Conservation (phyloP, 64 coral and sea anemone species). For the Stylophora pistillata region DNA sequence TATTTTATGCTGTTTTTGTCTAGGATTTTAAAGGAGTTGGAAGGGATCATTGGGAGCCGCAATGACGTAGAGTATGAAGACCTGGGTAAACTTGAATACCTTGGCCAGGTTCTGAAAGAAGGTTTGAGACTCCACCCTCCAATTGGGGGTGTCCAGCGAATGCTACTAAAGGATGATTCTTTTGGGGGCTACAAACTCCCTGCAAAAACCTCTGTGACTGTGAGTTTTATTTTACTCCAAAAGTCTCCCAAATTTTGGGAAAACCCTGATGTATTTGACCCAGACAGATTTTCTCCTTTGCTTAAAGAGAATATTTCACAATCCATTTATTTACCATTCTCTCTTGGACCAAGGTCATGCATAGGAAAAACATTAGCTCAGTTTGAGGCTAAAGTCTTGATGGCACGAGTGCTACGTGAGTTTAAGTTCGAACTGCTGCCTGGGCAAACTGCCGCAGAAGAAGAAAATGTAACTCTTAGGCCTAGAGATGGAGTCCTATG, state of each 20-base stretch:
- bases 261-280: conserved; percentile 17
- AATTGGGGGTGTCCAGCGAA: not conserved
- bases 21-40: conserved; percentile 68
- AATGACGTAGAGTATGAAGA: conserved; percentile 57
- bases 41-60: conserved; percentile 35
- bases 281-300: conserved; percentile 16
- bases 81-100: conserved; percentile 73
- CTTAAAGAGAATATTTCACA: conserved; percentile 11
- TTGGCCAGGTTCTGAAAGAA: conserved; percentile 76
- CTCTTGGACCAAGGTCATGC: conserved; percentile 57
- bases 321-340: conserved; percentile 54
- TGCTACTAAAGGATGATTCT: not conserved
- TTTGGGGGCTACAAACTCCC: conserved; percentile 20
- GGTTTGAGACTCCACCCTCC: conserved; percentile 67
- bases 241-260: conserved; percentile 24
- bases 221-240: not conserved
- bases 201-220: not conserved
- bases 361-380: conserved; percentile 59
- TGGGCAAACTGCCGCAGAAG: conserved; percentile 40
- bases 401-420: conserved; percentile 40
- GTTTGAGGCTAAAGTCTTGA: conserved; percentile 67
- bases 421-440: conserved; percentile 49
- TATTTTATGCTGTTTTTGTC: not conserved
- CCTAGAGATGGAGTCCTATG: conserved; percentile 53
- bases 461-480: conserved; percentile 20